Percentiles rank a stretch among this genome's conserved stretches.
Conservation (phyloP, 2,113 vertebrate species). For the Scolopax mira region DNA sequence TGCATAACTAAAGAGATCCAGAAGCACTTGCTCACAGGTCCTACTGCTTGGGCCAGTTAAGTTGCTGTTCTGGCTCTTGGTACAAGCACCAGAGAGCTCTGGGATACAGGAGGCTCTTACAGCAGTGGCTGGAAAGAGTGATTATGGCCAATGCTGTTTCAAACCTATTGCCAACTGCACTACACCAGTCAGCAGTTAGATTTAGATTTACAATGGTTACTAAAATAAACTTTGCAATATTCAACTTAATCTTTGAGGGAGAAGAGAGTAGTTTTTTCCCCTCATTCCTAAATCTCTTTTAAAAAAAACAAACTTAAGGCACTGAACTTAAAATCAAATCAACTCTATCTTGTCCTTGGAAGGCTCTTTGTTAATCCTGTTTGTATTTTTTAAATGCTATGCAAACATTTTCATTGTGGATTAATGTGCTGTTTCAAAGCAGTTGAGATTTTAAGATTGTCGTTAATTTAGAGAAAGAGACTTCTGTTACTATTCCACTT, state of each 20-base stretch:
- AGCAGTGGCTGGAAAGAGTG: neutral
- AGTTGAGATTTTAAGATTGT: conserved; percentile 61
- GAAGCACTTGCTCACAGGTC: neutral
- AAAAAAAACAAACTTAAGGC: neutral
- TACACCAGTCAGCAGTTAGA: neutral
- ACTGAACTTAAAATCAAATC: conserved; percentile 2
- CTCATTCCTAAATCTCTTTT: neutral
- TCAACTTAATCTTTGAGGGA: neutral
- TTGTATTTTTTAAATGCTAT: conserved; percentile 41
- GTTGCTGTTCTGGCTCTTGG: neutral
- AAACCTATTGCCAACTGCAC: neutral
- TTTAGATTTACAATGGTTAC: neutral
- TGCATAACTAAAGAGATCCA: neutral
- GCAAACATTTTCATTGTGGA: conserved; percentile 56
- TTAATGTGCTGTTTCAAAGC: conserved; percentile 55
- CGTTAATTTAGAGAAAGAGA: conserved; percentile 39
- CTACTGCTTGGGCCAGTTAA: neutral
- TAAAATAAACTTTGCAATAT: neutral
- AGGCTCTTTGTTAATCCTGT: conserved; percentile 48
- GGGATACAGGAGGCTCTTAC: neutral
- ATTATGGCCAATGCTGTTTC: neutral
- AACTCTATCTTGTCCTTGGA: conserved; percentile 23
- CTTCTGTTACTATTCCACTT: neutral
- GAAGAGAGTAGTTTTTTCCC: neutral
- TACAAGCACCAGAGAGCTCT: neutral